phyloP scores from a whole-genome alignment of 2,797 vertebrate species.

The Linurgus olivaceus region DNA sequence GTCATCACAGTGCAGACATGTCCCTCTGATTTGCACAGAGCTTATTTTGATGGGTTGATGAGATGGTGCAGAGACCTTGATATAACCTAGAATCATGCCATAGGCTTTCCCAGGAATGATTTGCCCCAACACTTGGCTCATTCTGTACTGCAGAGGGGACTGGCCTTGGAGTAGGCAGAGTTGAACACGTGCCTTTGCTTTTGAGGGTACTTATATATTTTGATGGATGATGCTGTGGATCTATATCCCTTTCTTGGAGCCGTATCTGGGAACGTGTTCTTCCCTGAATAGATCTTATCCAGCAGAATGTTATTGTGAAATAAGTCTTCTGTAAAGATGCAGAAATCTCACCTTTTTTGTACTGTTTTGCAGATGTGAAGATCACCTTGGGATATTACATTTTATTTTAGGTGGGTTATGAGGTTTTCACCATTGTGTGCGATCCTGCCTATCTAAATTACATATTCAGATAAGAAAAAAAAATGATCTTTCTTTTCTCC shows the following conservation, averaged over 20 bases:
- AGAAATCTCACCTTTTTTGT: not conserved
- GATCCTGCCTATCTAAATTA: not conserved
- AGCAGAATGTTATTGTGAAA: not conserved
- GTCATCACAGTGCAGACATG: not conserved
- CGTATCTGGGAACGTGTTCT: rapidly evolving
- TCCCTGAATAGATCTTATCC: not conserved
- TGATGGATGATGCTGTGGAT: not conserved
- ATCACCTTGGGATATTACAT: not conserved
- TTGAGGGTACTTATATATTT: not conserved
- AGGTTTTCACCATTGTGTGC: not conserved
- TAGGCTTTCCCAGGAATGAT: not conserved
- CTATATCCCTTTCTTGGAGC: not conserved
- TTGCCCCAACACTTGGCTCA: not conserved
- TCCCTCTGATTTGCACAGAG: not conserved
- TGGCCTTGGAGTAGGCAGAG: not conserved
- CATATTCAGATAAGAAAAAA: not conserved
- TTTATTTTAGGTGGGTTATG: not conserved
- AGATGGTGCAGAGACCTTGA: not conserved
- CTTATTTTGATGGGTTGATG: not conserved
- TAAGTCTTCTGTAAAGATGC: not conserved
- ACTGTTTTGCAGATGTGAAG: not conserved
- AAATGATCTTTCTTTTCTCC: not conserved
- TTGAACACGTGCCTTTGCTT: not conserved
- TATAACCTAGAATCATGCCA: not conserved
- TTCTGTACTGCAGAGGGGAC: not conserved